phyloP scores from a whole-genome alignment of 2,797 vertebrate species.

The Sarcophilus harrisii region DNA sequence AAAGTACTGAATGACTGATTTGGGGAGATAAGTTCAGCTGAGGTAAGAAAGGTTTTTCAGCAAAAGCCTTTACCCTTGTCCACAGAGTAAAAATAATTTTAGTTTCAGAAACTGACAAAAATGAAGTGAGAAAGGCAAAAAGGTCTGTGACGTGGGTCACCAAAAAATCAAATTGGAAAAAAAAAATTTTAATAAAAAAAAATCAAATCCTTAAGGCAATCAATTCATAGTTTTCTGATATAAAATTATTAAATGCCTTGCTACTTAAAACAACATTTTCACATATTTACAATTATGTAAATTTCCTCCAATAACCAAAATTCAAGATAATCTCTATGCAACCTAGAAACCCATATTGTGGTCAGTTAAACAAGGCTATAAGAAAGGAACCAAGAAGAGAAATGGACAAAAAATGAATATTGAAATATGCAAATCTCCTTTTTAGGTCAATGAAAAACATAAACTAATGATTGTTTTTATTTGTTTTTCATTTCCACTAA shows the following conservation, averaged over 20 bases:
- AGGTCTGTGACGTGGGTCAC: not conserved
- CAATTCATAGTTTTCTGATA: constrained; percentile 19
- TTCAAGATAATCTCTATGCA: constrained; percentile 31
- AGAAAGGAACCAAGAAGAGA: constrained; percentile 43
- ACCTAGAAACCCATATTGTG: constrained; percentile 45
- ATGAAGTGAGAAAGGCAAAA: not conserved
- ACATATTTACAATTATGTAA: constrained; percentile 34
- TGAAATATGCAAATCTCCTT: constrained; percentile 28
- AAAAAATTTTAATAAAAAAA: not conserved
- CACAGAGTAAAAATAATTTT: not conserved
- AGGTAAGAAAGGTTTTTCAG: not conserved
- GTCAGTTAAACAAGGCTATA: not conserved
- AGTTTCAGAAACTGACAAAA: not conserved
- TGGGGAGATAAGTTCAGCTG: not conserved
- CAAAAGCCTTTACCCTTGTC: not conserved
- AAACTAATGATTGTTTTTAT: constrained; percentile 49
- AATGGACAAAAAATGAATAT: constrained; percentile 8
- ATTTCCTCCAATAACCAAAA: constrained; percentile 42
- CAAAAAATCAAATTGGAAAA: not conserved
- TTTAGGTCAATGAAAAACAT: constrained; percentile 33
- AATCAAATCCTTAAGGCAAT: not conserved
- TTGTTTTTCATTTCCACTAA: constrained; percentile 34
- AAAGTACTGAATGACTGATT: not conserved
- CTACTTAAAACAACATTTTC: constrained; percentile 28
- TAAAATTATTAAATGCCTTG: constrained; percentile 52